Conservation (phyloP, 35 echinoderm and acorn worm species). For the Stichopus chloronotus region DNA sequence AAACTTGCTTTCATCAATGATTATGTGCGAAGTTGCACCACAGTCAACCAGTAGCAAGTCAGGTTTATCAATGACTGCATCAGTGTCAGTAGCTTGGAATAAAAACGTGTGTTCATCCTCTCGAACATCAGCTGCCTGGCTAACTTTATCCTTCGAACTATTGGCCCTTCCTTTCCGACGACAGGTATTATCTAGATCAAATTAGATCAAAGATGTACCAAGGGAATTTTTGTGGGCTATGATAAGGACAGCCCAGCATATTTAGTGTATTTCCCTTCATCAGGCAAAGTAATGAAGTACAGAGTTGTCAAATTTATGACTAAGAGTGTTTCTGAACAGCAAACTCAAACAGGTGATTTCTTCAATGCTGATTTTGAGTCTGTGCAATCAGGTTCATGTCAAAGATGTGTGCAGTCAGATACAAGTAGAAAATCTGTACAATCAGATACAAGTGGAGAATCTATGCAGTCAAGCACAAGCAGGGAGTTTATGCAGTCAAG, state of each 20-base stretch:
- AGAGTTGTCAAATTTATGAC: conserved; percentile 34
- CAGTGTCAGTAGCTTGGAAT: conserved; percentile 17
- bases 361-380: neutral
- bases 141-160: conserved; percentile 2
- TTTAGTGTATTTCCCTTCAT: neutral
- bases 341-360: neutral
- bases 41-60: conserved; percentile 9
- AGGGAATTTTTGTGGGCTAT: neutral
- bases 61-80: conserved; percentile 13
- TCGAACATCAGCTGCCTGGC: neutral
- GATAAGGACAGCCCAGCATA: conserved; percentile 32
- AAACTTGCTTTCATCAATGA: conserved; percentile 10
- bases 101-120: neutral
- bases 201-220: neutral
- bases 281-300: conserved; percentile 46
- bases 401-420: too few relatives aligned
- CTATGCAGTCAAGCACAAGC: too few relatives aligned
- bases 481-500: too few relatives aligned
- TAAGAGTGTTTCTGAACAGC: neutral
- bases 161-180: conserved; percentile 6
- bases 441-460: too few relatives aligned
- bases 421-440: too few relatives aligned
- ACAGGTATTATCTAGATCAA: conserved; percentile 21
- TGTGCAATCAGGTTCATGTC: neutral
- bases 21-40: neutral